Evolutionary conservation across 2,113 vertebrate genomes (phyloP).

Genomic region (Leptodactylus fuscus): DNA sequence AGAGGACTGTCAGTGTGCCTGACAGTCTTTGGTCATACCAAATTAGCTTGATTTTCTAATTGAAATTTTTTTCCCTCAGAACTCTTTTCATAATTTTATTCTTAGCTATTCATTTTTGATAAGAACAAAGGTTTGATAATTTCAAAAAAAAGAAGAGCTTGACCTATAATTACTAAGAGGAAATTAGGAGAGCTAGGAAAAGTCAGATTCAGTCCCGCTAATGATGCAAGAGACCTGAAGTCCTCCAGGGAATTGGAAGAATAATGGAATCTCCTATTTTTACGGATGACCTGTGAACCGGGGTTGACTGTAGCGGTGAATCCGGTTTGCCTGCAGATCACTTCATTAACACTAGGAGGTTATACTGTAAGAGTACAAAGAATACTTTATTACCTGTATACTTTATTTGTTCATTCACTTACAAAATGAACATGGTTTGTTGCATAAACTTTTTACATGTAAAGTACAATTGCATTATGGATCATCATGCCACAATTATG

Average conservation of each 20-base stretch:
- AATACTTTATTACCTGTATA: background rate
- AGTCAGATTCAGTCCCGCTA: slow-evolving; percentile 97
- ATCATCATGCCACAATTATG: background rate
- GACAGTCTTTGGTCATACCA: slow-evolving; percentile 99
- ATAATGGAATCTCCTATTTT: slow-evolving; percentile 99
- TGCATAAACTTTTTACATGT: background rate
- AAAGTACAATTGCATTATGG: too few relatives aligned
- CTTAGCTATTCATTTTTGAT: slow-evolving; percentile 85
- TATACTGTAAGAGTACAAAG: background rate
- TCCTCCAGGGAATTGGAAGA: slow-evolving; percentile 91
- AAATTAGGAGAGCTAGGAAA: slow-evolving; percentile 85
- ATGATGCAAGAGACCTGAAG: slow-evolving; percentile 98
- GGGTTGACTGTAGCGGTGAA: slow-evolving; percentile 85
- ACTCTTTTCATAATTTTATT: slow-evolving; percentile 74
- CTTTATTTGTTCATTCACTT: background rate
- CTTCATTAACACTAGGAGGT: slow-evolving; percentile 86
- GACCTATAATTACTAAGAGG: slow-evolving; percentile 99
- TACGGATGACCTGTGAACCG: slow-evolving; percentile 91
- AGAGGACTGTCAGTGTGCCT: slow-evolving; percentile 97
- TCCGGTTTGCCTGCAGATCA: slow-evolving; percentile 87
- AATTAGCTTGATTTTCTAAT: slow-evolving; percentile 99
- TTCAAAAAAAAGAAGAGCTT: slow-evolving; percentile 94
- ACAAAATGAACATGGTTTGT: background rate
- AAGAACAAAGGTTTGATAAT: slow-evolving; percentile 99
- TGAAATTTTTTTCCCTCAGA: slow-evolving; percentile 87